A percentile compares a stretch with the other conserved stretches of the same genome.
These are phyloP conservation scores for Drosophila albomicans DNA, from an alignment of 1,140 invertebrate genomes.

Conservation along the genomic window DNA sequence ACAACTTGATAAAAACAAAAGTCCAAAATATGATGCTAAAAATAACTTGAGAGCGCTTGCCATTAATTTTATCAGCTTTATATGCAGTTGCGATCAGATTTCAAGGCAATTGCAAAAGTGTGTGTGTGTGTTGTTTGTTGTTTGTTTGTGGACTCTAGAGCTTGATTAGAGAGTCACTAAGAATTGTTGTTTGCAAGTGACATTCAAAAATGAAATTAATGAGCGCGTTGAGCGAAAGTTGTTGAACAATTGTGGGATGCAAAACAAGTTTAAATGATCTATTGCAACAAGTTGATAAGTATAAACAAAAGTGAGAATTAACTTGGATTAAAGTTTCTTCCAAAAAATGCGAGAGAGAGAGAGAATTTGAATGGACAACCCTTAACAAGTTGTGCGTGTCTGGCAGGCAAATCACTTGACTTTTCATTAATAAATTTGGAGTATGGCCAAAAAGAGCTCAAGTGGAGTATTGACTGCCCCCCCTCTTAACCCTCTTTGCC, in stretches of 20 bases:
- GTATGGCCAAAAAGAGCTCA: conserved; percentile 45
- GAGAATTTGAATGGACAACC: conserved; percentile 53
- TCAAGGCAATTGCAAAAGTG: background rate
- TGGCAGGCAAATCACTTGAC: conserved; percentile 73
- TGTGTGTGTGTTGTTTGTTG: too few relatives aligned
- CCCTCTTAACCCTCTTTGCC: background rate
- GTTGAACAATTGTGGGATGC: conserved; percentile 5
- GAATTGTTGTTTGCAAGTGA: background rate
- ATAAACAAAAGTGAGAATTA: background rate
- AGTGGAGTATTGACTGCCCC: conserved; percentile 36
- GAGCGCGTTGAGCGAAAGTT: conserved; percentile 2
- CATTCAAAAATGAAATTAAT: conserved; percentile 25
- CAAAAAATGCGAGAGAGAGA: too few relatives aligned
- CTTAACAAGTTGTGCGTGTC: conserved; percentile 54
- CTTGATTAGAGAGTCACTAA: background rate
- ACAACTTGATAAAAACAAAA: background rate
- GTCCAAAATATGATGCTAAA: background rate
- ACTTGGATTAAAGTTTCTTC: background rate
- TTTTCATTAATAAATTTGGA: conserved; percentile 83
- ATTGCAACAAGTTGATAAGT: conserved; percentile 14
- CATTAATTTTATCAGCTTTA: conserved; percentile 5
- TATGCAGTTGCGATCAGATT: conserved; percentile 5
- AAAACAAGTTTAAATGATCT: conserved; percentile 27
- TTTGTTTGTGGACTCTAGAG: background rate
- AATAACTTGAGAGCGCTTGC: background rate